Percentiles rank a stretch among this genome's conserved stretches.
Conservation (phyloP, 2,888 invertebrate species). For the Itoplectis maculator region DNA sequence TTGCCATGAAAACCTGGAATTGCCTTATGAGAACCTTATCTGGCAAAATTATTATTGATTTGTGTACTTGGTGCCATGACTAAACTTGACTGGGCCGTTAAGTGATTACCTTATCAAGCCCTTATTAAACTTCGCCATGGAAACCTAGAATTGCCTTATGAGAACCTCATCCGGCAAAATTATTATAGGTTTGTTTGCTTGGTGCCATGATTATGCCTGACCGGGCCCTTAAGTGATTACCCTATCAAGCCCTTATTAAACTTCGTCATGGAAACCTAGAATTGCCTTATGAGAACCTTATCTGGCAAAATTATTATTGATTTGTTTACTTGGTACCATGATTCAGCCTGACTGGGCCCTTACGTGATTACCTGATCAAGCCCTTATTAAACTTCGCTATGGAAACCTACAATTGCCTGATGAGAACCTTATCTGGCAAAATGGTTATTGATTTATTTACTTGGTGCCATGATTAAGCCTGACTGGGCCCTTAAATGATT, state of each 20-base stretch:
- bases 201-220: background rate
- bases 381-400: no score
- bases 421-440: background rate
- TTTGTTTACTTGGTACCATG: slow-evolving; percentile 17
- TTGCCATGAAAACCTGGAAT: background rate
- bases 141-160: no score
- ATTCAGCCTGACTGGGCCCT: slow-evolving; percentile 3
- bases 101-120: background rate
- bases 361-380: no score
- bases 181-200: background rate
- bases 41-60: background rate
- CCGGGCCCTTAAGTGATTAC: no score
- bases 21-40: no score
- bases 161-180: background rate
- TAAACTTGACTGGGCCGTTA: background rate
- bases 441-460: background rate
- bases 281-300: no score
- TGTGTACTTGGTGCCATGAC: background rate
- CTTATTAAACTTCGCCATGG: background rate
- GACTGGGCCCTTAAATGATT: no score
- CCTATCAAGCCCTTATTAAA: no score
- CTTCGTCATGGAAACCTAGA: no score
- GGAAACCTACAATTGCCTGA: slow-evolving; percentile 7
- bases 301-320: no score
- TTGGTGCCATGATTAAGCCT: background rate